Base-by-base conservation (phyloP, 2,113 vertebrate genomes). In the Dicaeum eximium region DNA sequence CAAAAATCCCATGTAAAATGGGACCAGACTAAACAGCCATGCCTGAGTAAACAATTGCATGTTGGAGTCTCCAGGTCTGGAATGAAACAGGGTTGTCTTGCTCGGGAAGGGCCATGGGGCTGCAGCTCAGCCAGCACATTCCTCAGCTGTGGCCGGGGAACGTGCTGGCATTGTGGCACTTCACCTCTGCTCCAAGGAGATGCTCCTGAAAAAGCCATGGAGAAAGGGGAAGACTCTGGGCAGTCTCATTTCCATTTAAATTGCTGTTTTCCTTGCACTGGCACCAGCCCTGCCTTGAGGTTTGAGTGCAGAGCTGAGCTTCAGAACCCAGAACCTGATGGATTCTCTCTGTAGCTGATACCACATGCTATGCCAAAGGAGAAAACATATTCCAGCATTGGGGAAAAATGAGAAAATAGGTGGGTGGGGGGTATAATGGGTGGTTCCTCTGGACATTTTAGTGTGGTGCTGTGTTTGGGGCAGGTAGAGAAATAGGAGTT, bases 1-100 rank as follows among this genome's bases (percentile, higher is more conserved):
- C 87, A 47, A 58, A 74, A 53, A 58, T 45, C 64, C 12, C 13
- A 0, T 31, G 79, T 58, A 40, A 77, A 83, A n/a, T n/a, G 79
- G 79, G 85, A 82, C 54, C 85, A 92, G 91, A 90, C 81, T 70
- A 71, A 93, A 82, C 71, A 86, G 88, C 10, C 1, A 13, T 88
- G 91, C 78, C 80, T 69, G 73, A 82, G 66, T 80, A 77, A 91
- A 80, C 81, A 80, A 47, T 35, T 72, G 45, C 21, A 2, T 9
- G 11, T 17, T n/a, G 70, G 73, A 92, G 50, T 61, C 50, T 81
- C 6, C 5, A 67, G 77, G 54, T 67, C 87, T 38, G 44, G 47
- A 24, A 9, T 37, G 50, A 17, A 67, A 7, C 33, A 13, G 2
- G 10, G 53, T 1, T 70, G 83, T 48, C 7, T 37, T 80, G 80